phyloP scores from a whole-genome alignment of 1,140 invertebrate species.

The Ceratosolen solmsi region DNA sequence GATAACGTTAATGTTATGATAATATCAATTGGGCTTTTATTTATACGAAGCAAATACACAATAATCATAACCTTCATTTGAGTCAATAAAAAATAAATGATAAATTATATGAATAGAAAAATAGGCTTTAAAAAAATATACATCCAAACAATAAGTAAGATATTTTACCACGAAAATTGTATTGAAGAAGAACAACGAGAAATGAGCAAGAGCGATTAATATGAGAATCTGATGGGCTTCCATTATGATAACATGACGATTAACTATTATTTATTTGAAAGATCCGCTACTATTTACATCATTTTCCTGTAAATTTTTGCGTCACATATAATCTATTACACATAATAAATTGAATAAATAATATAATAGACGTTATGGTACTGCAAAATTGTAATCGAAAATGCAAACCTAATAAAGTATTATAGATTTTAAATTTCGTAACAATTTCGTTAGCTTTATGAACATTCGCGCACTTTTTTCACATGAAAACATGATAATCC shows the following conservation, averaged over 20 bases:
- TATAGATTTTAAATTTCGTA: slow-evolving; percentile 7
- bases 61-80: slow-evolving; percentile 40
- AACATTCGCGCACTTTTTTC: neutral
- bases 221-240: slow-evolving; percentile 66
- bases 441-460: neutral
- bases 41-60: too few species aligned
- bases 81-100: too few species aligned
- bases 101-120: neutral
- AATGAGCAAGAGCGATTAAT: slow-evolving; percentile 75
- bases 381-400: neutral
- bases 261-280: neutral
- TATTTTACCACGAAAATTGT: slow-evolving; percentile 79
- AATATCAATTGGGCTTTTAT: slow-evolving; percentile 8
- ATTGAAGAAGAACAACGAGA: slow-evolving; percentile 80
- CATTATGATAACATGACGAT: slow-evolving; percentile 59
- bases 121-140: neutral
- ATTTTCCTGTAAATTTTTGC: too few species aligned
- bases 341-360: too few species aligned
- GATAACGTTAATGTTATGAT: neutral
- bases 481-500: too few species aligned
- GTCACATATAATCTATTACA: too few species aligned
- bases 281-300: too few species aligned
- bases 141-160: neutral
- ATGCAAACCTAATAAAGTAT: neutral
- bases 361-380: too few species aligned